These are phyloP conservation scores for Burhinus bistriatus DNA, from an alignment of 2,113 vertebrate species.

Conservation along the genomic window DNA sequence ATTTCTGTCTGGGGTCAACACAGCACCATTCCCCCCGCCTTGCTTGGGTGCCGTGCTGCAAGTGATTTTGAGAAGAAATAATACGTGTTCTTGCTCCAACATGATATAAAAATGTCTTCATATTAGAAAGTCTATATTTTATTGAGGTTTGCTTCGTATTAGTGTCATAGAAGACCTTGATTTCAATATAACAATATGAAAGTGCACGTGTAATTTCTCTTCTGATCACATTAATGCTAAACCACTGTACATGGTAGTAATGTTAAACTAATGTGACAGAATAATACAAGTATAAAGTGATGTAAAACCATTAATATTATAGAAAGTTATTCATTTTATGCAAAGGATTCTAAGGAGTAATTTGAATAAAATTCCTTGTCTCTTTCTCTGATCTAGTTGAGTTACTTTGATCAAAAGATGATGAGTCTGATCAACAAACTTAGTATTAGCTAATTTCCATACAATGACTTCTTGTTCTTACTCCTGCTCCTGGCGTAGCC, in stretches of 20 bases:
- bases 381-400: slow-evolving; percentile 21
- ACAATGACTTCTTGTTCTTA: neutral
- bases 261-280: slow-evolving; percentile 72
- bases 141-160: slow-evolving; percentile 58
- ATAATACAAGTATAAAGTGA: slow-evolving; percentile 58
- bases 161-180: slow-evolving; percentile 61
- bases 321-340: slow-evolving; percentile 60
- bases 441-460: neutral
- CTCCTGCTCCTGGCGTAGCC: neutral
- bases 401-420: slow-evolving; percentile 26
- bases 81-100: slow-evolving; percentile 22
- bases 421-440: slow-evolving; percentile 31
- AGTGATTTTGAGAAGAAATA: slow-evolving; percentile 12
- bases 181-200: slow-evolving; percentile 71
- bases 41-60: neutral
- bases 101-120: slow-evolving; percentile 58
- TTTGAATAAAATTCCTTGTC: slow-evolving; percentile 53
- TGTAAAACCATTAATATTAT: slow-evolving; percentile 68
- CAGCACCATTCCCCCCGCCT: accelerated
- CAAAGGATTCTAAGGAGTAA: slow-evolving; percentile 8
- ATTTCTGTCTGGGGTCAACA: neutral
- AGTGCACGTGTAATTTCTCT: slow-evolving; percentile 67
- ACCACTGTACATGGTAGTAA: slow-evolving; percentile 51
- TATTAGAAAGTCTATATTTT: slow-evolving; percentile 54
- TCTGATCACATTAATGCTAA: slow-evolving; percentile 66